Evolutionary conservation across 2,113 vertebrate species (phyloP).

Genomic region (Aspidoscelis tigris): DNA sequence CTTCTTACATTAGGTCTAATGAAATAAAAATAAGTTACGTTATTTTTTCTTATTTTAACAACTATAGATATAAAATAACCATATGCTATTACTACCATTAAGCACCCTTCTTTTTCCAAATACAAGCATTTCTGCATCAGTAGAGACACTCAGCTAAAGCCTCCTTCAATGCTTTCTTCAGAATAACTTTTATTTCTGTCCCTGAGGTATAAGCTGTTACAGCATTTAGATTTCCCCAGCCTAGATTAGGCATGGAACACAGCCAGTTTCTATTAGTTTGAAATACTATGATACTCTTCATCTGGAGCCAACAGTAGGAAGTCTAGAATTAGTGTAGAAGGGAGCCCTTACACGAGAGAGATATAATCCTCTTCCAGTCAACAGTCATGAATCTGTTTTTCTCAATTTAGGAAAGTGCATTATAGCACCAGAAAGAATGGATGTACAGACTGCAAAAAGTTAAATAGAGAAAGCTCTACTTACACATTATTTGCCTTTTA

Average conservation of each 20-base stretch:
- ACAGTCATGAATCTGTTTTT: not conserved
- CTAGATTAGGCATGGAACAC: not conserved
- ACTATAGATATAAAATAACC: no score
- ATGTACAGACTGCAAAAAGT: not conserved
- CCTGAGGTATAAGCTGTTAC: not conserved
- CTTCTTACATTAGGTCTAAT: no score
- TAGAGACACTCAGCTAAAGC: not conserved
- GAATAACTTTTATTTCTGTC: not conserved
- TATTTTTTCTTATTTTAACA: no score
- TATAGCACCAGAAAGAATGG: not conserved
- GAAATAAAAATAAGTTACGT: no score
- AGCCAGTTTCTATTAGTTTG: not conserved
- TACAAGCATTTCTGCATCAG: not conserved
- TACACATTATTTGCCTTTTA: not conserved
- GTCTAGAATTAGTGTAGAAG: not conserved
- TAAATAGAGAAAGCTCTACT: not conserved
- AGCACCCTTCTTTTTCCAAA: no score
- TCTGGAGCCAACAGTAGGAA: not conserved
- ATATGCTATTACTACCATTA: no score
- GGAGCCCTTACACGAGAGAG: not conserved
- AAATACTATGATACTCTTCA: not conserved
- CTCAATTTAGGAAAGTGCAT: not conserved
- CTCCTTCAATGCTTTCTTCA: not conserved
- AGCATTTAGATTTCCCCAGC: not conserved
- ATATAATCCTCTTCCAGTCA: no score